These are phyloP conservation scores for Anticlea derivata DNA, from an alignment of 2,888 invertebrate genomes.

Conservation along the genomic window DNA sequence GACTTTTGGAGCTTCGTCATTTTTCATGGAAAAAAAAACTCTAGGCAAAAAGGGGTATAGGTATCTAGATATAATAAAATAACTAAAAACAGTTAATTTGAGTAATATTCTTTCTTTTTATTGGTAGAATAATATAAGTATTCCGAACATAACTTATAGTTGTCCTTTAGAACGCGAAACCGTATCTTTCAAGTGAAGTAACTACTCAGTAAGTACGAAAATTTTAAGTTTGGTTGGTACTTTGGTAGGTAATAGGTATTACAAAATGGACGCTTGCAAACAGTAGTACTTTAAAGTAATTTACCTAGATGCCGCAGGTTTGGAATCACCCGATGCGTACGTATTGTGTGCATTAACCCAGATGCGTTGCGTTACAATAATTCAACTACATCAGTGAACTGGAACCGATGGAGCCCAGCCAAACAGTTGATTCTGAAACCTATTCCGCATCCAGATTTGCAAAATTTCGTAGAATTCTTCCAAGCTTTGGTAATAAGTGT, in stretches of 20 bases:
- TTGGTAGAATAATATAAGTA: too few relatives aligned
- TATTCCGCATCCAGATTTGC: slow-evolving; percentile 1
- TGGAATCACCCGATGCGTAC: slow-evolving; percentile 23
- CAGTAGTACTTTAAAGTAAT: slow-evolving; percentile 12
- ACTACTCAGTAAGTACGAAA: too few relatives aligned
- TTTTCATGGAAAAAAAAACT: too few relatives aligned
- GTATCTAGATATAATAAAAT: too few relatives aligned
- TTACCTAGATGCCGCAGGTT: slow-evolving; percentile 22
- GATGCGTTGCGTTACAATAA: slow-evolving; percentile 43
- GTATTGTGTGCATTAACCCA: slow-evolving; percentile 49
- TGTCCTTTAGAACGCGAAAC: too few relatives aligned
- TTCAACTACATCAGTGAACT: slow-evolving; percentile 40
- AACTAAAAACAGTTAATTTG: too few relatives aligned
- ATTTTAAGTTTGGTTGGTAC: slow-evolving; percentile 3
- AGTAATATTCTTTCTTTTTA: too few relatives aligned
- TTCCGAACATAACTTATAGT: too few relatives aligned
- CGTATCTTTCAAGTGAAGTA: too few relatives aligned
- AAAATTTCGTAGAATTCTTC: background rate
- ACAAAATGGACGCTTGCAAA: slow-evolving; percentile 15
- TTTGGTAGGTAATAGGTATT: slow-evolving; percentile 2
- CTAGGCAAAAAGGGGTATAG: too few relatives aligned
- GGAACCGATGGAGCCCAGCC: slow-evolving; percentile 52
- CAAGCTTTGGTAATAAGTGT: too few relatives aligned
- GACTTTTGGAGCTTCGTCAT: too few relatives aligned
- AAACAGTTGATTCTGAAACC: slow-evolving; percentile 40